phyloP scores from a whole-genome alignment of 2,888 invertebrate genomes.

The Drosophila subquinaria region DNA sequence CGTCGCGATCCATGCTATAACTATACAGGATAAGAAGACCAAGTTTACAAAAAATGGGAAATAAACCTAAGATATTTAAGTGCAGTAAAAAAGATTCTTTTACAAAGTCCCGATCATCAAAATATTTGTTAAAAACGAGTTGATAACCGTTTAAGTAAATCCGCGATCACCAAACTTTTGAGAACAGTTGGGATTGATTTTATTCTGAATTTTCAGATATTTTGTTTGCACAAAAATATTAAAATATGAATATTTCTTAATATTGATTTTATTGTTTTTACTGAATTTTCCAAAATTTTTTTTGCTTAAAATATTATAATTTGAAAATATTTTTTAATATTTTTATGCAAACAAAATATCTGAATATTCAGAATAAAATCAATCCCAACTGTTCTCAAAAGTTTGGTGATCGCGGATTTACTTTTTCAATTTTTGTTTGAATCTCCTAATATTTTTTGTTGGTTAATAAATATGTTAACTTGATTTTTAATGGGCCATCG shows the following conservation, averaged over 20 bases:
- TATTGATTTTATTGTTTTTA: no score
- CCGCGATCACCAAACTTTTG: background rate
- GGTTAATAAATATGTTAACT: slow-evolving; percentile 1
- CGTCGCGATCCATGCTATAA: slow-evolving; percentile 78
- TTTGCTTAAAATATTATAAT: no score
- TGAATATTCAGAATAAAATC: no score
- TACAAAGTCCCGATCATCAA: no score
- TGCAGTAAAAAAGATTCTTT: background rate
- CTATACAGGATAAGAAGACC: background rate
- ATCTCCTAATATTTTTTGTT: background rate
- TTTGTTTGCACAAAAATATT: background rate
- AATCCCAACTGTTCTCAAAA: no score
- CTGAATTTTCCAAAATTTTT: no score
- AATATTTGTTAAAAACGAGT: no score
- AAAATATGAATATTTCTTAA: background rate
- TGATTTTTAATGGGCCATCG: slow-evolving; percentile 49
- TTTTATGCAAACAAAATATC: no score
- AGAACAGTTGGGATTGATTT: background rate
- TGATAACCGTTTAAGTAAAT: background rate
- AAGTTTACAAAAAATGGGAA: background rate
- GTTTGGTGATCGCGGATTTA: no score
- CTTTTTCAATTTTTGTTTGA: no score
- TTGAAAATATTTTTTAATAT: no score
- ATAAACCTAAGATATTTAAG: background rate
- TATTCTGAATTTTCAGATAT: no score